Percentiles rank a stretch among this genome's conserved stretches.
Conservation (phyloP, 2,797 vertebrate species). For the Scarus forsteni region DNA sequence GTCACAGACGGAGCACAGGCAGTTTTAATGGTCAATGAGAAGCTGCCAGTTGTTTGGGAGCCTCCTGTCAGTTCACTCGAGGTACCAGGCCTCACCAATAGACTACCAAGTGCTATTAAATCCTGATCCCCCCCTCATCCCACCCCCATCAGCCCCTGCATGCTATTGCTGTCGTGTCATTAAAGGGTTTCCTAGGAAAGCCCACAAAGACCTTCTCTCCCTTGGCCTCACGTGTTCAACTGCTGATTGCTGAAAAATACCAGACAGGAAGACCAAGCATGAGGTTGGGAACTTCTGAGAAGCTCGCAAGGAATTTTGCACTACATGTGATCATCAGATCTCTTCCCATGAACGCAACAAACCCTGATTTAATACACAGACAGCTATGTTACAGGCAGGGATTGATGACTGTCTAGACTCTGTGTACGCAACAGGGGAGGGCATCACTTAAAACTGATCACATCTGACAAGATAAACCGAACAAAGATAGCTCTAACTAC, state of each 20-base stretch:
- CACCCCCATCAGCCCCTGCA: conserved; percentile 12
- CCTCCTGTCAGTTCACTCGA: conserved; percentile 50
- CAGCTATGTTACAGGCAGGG: neutral
- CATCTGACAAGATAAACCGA: conserved; percentile 15
- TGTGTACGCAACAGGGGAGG: neutral
- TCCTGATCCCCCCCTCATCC: conserved; percentile 11
- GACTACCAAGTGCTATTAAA: conserved; percentile 54
- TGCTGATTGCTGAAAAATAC: conserved; percentile 76
- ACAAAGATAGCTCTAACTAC: conserved; percentile 2
- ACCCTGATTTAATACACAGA: neutral
- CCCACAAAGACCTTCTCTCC: conserved; percentile 74
- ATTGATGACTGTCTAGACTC: neutral
- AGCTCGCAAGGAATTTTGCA: conserved; percentile 6
- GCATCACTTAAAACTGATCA: neutral
- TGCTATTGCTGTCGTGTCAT: conserved; percentile 63
- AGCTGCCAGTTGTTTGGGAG: conserved; percentile 57
- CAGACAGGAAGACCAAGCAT: conserved; percentile 28
- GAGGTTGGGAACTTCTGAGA: conserved; percentile 9
- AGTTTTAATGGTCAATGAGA: conserved; percentile 55
- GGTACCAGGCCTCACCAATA: conserved; percentile 46
- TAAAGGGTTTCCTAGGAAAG: conserved; percentile 74
- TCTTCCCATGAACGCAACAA: conserved; percentile 8
- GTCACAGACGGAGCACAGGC: conserved; percentile 46
- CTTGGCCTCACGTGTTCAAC: conserved; percentile 77
- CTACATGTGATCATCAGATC: neutral